These are phyloP conservation scores for Frieseomelitta varia DNA, from an alignment of 1,140 invertebrate genomes.

Conservation along the genomic window DNA sequence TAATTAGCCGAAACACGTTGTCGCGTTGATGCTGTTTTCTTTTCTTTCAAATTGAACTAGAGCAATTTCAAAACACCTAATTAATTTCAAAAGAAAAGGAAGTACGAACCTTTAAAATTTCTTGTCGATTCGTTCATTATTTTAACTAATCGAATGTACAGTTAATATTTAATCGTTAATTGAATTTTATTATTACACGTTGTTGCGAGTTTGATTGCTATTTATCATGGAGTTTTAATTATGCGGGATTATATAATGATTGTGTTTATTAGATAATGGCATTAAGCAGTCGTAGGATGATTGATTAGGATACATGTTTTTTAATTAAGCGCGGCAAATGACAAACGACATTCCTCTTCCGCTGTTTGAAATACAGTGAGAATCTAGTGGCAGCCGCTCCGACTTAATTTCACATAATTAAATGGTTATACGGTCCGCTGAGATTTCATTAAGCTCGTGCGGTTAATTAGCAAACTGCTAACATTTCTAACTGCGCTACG, in stretches of 20 bases:
- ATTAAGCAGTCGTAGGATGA: conserved; percentile 1
- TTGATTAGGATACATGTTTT: conserved; percentile 14
- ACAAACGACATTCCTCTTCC: conserved; percentile 23
- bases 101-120: too few relatives aligned
- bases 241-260: not conserved
- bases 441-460: conserved; percentile 25
- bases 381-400: conserved; percentile 4
- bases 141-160: too few relatives aligned
- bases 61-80: too few relatives aligned
- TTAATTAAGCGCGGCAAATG: conserved; percentile 29
- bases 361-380: conserved; percentile 32
- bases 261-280: not conserved
- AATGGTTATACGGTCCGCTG: conserved; percentile 37
- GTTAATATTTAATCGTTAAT: too few relatives aligned
- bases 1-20: too few relatives aligned
- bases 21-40: too few relatives aligned
- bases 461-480: conserved; percentile 24
- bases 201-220: not conserved
- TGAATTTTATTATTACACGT: not conserved
- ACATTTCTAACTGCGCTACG: not conserved
- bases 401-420: conserved; percentile 43
- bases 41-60: too few relatives aligned
- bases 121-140: too few relatives aligned
- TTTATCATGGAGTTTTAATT: not conserved
- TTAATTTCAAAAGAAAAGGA: too few relatives aligned